A percentile compares a stretch with the other conserved stretches of the same genome.
These are phyloP conservation scores for Andrena haemorrhoa DNA, from an alignment of 2,888 invertebrate genomes.

Conservation along the genomic window DNA sequence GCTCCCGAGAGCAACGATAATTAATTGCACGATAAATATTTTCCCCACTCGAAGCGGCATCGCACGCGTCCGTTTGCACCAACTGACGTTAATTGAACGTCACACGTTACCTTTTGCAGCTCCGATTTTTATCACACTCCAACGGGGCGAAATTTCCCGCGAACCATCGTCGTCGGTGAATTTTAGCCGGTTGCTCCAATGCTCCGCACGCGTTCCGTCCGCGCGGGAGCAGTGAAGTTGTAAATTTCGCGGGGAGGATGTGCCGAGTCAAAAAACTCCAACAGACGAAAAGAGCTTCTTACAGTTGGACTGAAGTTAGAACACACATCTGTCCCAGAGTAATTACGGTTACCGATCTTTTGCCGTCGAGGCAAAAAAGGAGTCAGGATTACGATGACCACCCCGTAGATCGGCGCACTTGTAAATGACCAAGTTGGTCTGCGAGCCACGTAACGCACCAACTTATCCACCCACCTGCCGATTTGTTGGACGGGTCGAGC, in stretches of 20 bases:
- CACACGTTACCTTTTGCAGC: conserved; percentile 20
- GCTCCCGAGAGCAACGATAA: conserved; percentile 23
- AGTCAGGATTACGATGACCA: neutral
- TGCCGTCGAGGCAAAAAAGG: too few species aligned
- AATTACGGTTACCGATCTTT: too few species aligned
- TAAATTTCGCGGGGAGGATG: conserved; percentile 6
- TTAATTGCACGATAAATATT: conserved; percentile 49
- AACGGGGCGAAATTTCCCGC: neutral
- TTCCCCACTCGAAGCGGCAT: conserved; percentile 17
- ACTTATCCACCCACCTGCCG: conserved; percentile 58
- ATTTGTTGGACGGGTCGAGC: conserved; percentile 40
- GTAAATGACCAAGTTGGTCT: conserved; percentile 22
- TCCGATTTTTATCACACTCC: conserved; percentile 12
- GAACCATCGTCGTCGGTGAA: conserved; percentile 39
- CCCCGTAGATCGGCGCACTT: neutral
- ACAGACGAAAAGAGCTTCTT: neutral
- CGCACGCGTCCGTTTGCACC: conserved; percentile 18
- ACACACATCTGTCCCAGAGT: too few species aligned
- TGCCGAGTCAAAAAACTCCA: conserved; percentile 22
- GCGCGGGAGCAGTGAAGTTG: neutral
- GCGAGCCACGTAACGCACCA: conserved; percentile 46
- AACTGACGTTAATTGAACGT: conserved; percentile 41
- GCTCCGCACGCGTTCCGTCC: conserved; percentile 4
- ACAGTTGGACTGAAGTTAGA: too few species aligned
- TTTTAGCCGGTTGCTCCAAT: conserved; percentile 30